Percentiles rank a stretch among this genome's conserved stretches.
Conservation (phyloP, 2,797 vertebrate genomes). For the Hybognathus amarus region DNA sequence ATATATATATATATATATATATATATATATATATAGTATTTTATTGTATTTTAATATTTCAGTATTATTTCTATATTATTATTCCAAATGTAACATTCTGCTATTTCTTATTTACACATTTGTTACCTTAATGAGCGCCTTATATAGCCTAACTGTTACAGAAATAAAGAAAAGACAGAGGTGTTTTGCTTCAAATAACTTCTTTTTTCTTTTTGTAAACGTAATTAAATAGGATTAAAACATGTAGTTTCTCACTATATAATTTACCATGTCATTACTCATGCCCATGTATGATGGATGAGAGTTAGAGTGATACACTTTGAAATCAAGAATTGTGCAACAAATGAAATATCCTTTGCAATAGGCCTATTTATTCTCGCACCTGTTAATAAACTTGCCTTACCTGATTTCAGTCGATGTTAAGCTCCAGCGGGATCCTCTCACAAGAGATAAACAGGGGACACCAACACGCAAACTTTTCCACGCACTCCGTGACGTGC, state of each 20-base stretch:
- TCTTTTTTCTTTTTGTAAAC: constrained; percentile 9
- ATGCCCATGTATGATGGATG: neutral
- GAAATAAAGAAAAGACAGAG: neutral
- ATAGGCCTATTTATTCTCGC: neutral
- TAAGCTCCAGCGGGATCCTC: neutral
- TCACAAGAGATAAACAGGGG: constrained; percentile 17
- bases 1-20: no score
- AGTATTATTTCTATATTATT: neutral
- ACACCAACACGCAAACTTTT: constrained; percentile 22
- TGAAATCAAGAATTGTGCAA: neutral
- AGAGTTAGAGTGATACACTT: neutral
- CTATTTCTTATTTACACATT: neutral
- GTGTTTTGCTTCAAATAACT: neutral
- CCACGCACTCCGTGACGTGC: neutral
- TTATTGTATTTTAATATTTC: neutral
- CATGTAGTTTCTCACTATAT: neutral
- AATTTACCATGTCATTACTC: neutral
- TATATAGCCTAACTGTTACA: neutral
- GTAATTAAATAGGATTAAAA: neutral
- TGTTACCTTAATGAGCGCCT: neutral
- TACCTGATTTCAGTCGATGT: constrained; percentile 25
- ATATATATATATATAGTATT: no score
- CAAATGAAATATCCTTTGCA: neutral
- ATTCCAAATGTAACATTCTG: neutral
- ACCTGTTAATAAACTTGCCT: constrained; percentile 26